These are phyloP conservation scores for Muntiacus reevesi DNA, from an alignment of 2,113 vertebrate species.

Conservation along the genomic window DNA sequence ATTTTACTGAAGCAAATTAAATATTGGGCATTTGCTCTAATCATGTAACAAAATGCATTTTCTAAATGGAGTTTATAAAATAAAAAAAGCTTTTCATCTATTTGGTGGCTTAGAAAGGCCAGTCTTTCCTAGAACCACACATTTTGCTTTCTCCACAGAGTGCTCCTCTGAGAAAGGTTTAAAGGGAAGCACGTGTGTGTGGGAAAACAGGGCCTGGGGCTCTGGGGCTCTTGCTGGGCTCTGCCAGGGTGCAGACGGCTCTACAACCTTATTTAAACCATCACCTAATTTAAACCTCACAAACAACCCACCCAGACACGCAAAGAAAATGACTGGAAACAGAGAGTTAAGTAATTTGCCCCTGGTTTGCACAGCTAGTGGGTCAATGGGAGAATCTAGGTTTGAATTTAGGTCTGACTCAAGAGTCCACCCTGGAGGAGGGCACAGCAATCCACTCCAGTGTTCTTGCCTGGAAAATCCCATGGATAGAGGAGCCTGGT, in stretches of 20 bases:
- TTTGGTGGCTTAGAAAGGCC: background rate
- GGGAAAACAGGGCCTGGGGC: background rate
- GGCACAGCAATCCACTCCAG: background rate
- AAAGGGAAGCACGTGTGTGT: too few relatives aligned
- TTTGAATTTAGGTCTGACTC: background rate
- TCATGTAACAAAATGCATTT: background rate
- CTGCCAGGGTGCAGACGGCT: background rate
- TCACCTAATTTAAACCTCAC: background rate
- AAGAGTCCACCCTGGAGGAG: background rate
- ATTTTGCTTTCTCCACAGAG: background rate
- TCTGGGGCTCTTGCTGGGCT: background rate
- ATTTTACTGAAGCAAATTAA: slow-evolving; percentile 32
- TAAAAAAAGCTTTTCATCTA: background rate
- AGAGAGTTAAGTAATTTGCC: background rate
- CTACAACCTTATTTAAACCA: background rate
- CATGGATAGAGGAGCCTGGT: background rate
- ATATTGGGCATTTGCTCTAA: background rate
- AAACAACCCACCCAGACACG: background rate
- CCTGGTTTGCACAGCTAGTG: background rate
- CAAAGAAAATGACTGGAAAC: background rate
- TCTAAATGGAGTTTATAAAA: background rate
- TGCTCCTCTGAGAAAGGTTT: background rate
- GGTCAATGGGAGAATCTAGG: background rate
- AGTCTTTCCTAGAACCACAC: background rate
- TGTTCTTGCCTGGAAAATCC: background rate